Base-by-base conservation (phyloP, 92 coral and sea anemone genomes). In the Virgularia gustaviana region DNA sequence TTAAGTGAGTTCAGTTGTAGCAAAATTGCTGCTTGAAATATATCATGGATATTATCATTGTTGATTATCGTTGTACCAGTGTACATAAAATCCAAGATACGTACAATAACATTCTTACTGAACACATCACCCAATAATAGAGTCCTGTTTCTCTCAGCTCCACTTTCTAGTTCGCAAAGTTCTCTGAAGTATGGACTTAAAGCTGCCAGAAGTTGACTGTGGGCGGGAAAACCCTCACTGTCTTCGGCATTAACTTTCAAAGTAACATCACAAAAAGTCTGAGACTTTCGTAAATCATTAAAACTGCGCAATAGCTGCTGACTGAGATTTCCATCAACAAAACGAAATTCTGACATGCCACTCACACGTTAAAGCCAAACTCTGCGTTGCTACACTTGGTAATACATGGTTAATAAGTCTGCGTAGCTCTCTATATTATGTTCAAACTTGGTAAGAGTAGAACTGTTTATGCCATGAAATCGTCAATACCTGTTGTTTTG, bases 151-250 rank as follows among this genome's bases (percentile, higher is more conserved):
- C 84, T 87, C 16, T 75, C 79, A 41, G 84, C 88, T 9, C 30
- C 30, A 28, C 10, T 33, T 6, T 52, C 22, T n/a, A n/a, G n/a
- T 44, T 85, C 51, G 66, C 88, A 90, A n/a, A 91, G 65, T 10
- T 85, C 79, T 7, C 82, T 88, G 66, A 91, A 89, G 70, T 89
- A 89, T 13, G 97, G 96, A 35, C 97, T 86, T 0, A 85, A 74
- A 1, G 91, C 96, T 11, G 85, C 87, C 0, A 91, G 88, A 28
- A 91, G 64, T 49, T 56, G 78, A 10, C 90, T 88, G 49, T 91
- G 97, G 22, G 87, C 86, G 1, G 88, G 61, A 16, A 89, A 64
- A 27, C 87, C 90, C 63, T 62, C 49, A n/a, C n/a, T n/a, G 33
- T 68, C 62, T 16, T 87, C 86, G 1, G 4, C 4, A 9, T 16